phyloP scores from a whole-genome alignment of 1,140 invertebrate genomes.

The Conus ventricosus region DNA sequence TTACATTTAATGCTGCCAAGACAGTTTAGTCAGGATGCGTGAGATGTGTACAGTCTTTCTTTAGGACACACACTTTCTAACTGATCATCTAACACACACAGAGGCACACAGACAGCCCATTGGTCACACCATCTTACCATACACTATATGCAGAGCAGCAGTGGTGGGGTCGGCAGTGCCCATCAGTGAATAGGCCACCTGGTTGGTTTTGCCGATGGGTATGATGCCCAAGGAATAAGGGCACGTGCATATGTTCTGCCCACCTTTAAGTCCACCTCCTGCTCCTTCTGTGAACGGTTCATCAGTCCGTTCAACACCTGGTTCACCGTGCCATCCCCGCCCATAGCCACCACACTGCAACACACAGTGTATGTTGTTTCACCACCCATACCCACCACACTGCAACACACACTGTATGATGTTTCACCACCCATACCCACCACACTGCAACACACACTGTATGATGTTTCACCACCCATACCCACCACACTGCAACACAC shows the following conservation, averaged over 20 bases:
- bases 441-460: too few relatives aligned
- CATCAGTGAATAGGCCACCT: conserved; percentile 23
- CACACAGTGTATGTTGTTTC: background rate
- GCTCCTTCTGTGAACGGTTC: conserved; percentile 56
- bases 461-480: too few relatives aligned
- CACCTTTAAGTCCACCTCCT: conserved; percentile 57
- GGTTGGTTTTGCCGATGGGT: conserved; percentile 59
- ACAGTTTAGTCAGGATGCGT: too few relatives aligned
- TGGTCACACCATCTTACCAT: background rate
- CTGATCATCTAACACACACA: too few relatives aligned
- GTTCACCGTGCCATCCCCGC: conserved; percentile 70
- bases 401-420: too few relatives aligned
- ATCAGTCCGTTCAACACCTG: conserved; percentile 65
- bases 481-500: too few relatives aligned
- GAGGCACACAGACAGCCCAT: too few relatives aligned
- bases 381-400: too few relatives aligned
- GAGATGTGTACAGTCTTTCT: too few relatives aligned
- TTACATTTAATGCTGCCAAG: too few relatives aligned
- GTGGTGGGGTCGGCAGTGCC: conserved; percentile 21
- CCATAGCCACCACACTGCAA: conserved; percentile 65
- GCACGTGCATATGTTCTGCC: conserved; percentile 55
- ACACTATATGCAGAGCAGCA: conserved; percentile 27
- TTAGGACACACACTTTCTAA: too few relatives aligned
- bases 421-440: too few relatives aligned
- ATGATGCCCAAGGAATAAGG: conserved; percentile 65